Conservation (phyloP, 2,888 invertebrate species). For the Diplolepis rosae region DNA sequence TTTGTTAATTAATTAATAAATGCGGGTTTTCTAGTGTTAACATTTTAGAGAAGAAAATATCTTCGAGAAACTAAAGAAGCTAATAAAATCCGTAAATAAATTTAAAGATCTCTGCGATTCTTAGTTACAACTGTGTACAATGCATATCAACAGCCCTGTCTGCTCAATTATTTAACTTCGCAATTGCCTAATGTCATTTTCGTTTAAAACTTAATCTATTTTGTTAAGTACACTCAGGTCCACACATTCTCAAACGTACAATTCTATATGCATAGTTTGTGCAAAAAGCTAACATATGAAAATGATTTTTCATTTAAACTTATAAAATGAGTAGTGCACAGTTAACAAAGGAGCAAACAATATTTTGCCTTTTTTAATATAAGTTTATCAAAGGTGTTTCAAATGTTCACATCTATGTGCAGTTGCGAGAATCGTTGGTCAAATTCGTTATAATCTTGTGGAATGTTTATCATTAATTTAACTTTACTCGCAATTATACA, state of each 20-base stretch:
- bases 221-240: background rate
- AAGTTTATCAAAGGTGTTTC: background rate
- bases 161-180: constrained; percentile 4
- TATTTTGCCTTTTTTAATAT: constrained; percentile 5
- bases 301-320: background rate
- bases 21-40: background rate
- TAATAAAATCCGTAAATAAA: background rate
- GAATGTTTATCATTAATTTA: background rate
- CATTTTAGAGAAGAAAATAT: background rate
- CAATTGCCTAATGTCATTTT: background rate
- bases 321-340: background rate
- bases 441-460: background rate
- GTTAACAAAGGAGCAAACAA: background rate
- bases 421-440: background rate
- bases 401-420: background rate
- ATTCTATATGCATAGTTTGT: constrained; percentile 19
- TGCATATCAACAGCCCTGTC: background rate
- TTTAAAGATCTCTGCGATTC: constrained; percentile 20
- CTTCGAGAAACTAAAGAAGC: background rate
- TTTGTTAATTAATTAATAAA: background rate
- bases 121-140: background rate
- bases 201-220: background rate
- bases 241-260: background rate
- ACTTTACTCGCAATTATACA: background rate
- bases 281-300: constrained; percentile 1